Evolutionary conservation across 2,113 vertebrate genomes (phyloP).

Genomic region (Cynocephalus volans): DNA sequence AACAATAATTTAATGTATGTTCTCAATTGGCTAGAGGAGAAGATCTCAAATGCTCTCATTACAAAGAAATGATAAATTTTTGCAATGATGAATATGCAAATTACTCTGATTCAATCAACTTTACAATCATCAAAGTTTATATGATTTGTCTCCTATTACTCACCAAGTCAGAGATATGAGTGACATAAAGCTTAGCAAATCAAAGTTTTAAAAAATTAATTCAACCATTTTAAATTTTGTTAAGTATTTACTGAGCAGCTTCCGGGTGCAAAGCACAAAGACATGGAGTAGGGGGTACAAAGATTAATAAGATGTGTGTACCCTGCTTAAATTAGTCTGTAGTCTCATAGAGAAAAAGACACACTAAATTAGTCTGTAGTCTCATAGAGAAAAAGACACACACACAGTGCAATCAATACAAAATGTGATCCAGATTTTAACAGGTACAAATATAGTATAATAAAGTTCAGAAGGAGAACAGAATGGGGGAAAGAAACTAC

Average conservation of each 20-base stretch:
- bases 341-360: background rate
- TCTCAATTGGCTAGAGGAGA: no score
- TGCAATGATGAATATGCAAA: no score
- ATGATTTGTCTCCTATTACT: background rate
- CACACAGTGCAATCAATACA: background rate
- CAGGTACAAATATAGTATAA: background rate
- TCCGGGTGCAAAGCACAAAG: background rate
- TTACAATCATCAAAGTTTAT: no score
- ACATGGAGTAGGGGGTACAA: background rate
- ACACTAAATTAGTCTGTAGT: background rate
- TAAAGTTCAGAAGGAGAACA: background rate
- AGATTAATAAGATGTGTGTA: background rate
- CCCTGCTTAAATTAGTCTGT: background rate
- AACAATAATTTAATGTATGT: no score
- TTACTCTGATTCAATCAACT: background rate
- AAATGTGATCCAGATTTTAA: background rate
- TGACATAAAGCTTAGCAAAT: slow-evolving; percentile 20
- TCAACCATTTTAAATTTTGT: background rate
- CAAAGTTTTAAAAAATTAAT: background rate
- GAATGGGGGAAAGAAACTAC: background rate
- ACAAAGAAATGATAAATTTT: no score
- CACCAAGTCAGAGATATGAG: background rate
- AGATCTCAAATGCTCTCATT: no score
- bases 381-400: background rate
- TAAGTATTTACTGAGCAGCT: background rate